Evolutionary conservation across 1,140 invertebrate species (phyloP).

Genomic region (Sycophaga agraensis): DNA sequence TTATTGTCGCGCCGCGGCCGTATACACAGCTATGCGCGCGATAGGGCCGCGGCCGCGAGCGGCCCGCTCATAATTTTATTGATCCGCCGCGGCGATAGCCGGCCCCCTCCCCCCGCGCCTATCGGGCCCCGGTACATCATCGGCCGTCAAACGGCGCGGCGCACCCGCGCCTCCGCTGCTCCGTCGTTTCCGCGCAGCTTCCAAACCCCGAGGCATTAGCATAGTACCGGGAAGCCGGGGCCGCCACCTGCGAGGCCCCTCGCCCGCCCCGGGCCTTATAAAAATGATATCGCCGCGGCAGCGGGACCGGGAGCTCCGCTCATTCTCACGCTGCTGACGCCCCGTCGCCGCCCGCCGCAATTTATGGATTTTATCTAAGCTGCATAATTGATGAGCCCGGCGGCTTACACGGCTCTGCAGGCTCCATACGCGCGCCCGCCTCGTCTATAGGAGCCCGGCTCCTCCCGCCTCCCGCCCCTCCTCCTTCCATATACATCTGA

Average conservation of each 20-base stretch:
- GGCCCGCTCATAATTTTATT: slow-evolving; percentile 43
- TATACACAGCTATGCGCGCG: slow-evolving; percentile 22
- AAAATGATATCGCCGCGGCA: slow-evolving; percentile 31
- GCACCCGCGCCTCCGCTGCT: not conserved
- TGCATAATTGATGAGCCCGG: slow-evolving; percentile 26
- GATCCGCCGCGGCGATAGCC: slow-evolving; percentile 24
- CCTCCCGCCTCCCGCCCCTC: not conserved
- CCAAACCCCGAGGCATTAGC: slow-evolving; percentile 28
- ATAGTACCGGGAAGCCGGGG: slow-evolving; percentile 21
- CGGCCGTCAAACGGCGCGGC: slow-evolving; percentile 9
- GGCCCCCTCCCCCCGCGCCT: not conserved
- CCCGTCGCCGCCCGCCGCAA: not conserved
- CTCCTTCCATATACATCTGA: not conserved
- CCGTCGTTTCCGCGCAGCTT: not conserved
- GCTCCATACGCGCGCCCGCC: too few species aligned
- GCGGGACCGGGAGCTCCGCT: slow-evolving; percentile 9
- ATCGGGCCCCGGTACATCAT: slow-evolving; percentile 24
- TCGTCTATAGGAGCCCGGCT: too few species aligned
- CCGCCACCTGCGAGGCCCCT: not conserved
- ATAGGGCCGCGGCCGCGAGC: not conserved
- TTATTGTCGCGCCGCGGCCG: slow-evolving; percentile 34
- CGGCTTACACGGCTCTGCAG: not conserved
- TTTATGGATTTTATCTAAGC: slow-evolving; percentile 29
- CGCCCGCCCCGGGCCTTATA: slow-evolving; percentile 22
- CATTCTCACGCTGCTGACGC: slow-evolving; percentile 24